Base-by-base conservation (phyloP, 2,113 vertebrate species). In the Tinamus guttatus region DNA sequence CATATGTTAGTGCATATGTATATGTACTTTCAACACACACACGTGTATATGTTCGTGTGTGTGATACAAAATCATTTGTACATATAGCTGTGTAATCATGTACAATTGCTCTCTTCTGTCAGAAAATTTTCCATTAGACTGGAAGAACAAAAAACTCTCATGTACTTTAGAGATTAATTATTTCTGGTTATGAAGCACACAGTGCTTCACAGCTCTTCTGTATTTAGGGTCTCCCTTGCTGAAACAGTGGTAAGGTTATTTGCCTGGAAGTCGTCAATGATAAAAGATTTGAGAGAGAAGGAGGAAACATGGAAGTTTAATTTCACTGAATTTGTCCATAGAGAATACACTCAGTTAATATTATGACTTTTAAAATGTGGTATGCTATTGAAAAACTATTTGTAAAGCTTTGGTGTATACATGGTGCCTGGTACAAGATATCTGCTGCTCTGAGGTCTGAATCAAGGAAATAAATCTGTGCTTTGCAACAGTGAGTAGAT, bases 271-370 rank as follows among this genome's bases (percentile, higher is more conserved):
- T 54, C 63, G 69, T 64, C 78, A 85, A 58, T 87, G 91, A 28
- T 40, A 76, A 28, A 90, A 90, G 73, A 76, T 28, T 65, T 75
- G 28, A 73, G 13, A 82, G 71, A 51, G 56, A 14, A 22, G 4
- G 7, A 49, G 47, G 11, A 89, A 92, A 85, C 41, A 67, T 15
- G 11, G 58, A 92, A 93, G 60, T 47, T 52, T 58, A 92, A 86
- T 75, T 96, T 96, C 21, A 45, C 16, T 68, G 52, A 77, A 74
- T 92, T 67, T 83, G 28, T 34, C 64, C 30, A 49, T 36, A 32
- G 63, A 93, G 88, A 94, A 91, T 63, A 84, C 2, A 21, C 32
- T 81, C 34, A 51, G 51, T 82, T 92, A 91, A 96, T 94, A 75
- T 56, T 92, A 51, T 38, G 45, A 69, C 32, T 96, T 93, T 81